Evolutionary conservation across 1,140 invertebrate species (phyloP).

Genomic region (Zaprionus tsacasi): DNA sequence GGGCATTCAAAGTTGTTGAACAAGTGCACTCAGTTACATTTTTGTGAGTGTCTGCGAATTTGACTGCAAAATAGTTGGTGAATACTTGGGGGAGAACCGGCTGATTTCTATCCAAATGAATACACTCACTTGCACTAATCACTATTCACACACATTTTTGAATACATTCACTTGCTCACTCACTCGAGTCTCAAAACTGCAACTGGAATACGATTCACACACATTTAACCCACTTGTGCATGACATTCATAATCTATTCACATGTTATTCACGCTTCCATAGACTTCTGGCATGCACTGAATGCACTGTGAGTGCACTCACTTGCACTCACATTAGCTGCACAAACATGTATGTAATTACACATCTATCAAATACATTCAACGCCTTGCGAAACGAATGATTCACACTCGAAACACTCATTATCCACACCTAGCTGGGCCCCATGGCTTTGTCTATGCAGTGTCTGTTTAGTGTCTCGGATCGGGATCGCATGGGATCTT

Average conservation of each 20-base stretch:
- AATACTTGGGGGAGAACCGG: no score
- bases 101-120: neutral
- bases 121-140: neutral
- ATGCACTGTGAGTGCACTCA: neutral
- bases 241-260: neutral
- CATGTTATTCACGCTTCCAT: neutral
- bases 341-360: neutral
- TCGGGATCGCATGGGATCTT: conserved; percentile 1
- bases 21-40: neutral
- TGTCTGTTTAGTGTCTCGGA: conserved; percentile 71
- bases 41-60: neutral
- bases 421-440: conserved; percentile 19
- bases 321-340: neutral
- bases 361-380: neutral
- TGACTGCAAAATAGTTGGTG: neutral
- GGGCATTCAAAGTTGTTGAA: neutral
- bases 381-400: conserved; percentile 17
- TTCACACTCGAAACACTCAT: conserved; percentile 22
- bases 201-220: no score
- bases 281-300: neutral
- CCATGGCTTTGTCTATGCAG: neutral
- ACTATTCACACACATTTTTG: no score
- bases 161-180: neutral
- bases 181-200: no score
- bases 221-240: neutral